Percentiles rank a stretch among this genome's conserved stretches.
Evolutionary conservation across 2,797 vertebrate species (phyloP).

Genomic region (Sebastes itinus): DNA sequence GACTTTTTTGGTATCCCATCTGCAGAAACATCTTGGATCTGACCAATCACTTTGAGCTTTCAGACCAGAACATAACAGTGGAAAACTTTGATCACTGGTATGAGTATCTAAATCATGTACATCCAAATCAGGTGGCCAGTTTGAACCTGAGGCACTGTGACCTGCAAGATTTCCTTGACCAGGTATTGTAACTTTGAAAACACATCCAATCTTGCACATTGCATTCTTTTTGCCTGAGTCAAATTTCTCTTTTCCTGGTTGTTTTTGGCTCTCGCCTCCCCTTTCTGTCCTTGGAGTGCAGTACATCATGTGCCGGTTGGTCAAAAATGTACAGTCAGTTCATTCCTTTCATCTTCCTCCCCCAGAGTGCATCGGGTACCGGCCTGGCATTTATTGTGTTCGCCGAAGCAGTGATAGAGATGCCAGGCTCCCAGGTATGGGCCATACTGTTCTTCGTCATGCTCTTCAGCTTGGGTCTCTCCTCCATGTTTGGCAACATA

Average conservation of each 20-base stretch:
- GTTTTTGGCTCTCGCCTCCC: background rate
- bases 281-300: background rate
- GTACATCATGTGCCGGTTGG: background rate
- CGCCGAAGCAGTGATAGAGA: conserved; percentile 88
- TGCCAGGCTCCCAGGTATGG: conserved; percentile 92
- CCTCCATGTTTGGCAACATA: conserved; percentile 93
- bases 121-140: conserved; percentile 60
- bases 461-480: conserved; percentile 91
- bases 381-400: conserved; percentile 93
- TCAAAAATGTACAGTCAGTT: background rate
- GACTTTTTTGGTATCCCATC: background rate
- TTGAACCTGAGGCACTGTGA: conserved; percentile 80
- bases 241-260: background rate
- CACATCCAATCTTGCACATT: too few species aligned
- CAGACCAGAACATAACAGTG: conserved; percentile 82
- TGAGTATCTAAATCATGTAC: conserved; percentile 67
- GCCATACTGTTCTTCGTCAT: conserved; percentile 91
- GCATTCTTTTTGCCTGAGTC: background rate
- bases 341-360: background rate
- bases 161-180: conserved; percentile 86
- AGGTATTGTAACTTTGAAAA: conserved; percentile 72
- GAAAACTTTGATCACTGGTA: conserved; percentile 81
- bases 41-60: conserved; percentile 86
- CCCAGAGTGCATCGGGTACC: conserved; percentile 89
- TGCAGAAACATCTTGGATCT: conserved; percentile 88